These are phyloP conservation scores for Jaculus jaculus DNA, from an alignment of 2,113 vertebrate species.

Conservation along the genomic window DNA sequence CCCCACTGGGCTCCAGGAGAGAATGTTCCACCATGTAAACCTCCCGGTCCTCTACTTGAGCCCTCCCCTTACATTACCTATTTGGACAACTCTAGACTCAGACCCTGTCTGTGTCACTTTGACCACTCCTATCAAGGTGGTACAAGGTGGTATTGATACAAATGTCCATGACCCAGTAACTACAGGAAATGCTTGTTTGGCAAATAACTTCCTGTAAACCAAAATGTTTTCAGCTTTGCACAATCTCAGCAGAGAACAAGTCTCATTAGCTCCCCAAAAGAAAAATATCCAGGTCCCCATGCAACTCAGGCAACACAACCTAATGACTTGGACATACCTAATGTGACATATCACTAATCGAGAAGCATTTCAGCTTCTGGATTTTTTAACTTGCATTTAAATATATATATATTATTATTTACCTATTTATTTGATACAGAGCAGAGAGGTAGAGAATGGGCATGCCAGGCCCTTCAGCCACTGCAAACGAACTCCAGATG, in stretches of 20 bases:
- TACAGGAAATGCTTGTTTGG: neutral
- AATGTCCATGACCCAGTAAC: neutral
- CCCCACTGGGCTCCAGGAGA: neutral
- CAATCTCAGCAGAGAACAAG: neutral
- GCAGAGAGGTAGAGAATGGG: too few relatives aligned
- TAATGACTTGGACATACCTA: neutral
- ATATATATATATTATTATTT: too few relatives aligned
- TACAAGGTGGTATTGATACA: neutral
- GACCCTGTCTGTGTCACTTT: neutral
- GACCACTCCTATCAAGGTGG: neutral
- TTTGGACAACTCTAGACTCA: neutral
- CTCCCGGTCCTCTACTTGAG: neutral
- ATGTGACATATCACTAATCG: too few relatives aligned
- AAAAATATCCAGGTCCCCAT: neutral
- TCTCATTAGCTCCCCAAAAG: neutral
- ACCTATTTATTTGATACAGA: too few relatives aligned
- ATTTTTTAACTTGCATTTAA: too few relatives aligned
- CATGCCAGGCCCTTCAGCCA: too few relatives aligned
- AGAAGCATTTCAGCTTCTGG: neutral
- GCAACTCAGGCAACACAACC: neutral
- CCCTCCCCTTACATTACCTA: neutral
- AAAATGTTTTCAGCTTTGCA: constrained; percentile 23
- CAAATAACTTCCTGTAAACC: neutral
- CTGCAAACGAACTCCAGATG: too few relatives aligned
- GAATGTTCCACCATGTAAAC: neutral